Conservation (phyloP, 2,888 invertebrate genomes). For the Tenthredo scrophulariae region DNA sequence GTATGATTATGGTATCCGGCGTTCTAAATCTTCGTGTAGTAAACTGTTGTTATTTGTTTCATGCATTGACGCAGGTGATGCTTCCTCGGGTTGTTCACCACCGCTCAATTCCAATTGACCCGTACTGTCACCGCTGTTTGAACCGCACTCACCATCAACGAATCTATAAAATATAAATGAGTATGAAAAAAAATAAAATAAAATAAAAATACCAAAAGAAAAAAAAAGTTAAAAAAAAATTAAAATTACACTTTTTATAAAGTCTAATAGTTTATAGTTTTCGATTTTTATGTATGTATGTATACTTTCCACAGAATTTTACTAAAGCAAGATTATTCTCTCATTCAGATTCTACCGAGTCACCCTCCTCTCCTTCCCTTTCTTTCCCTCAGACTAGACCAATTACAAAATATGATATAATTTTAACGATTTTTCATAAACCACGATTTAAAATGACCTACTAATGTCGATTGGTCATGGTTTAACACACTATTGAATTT, state of each 20-base stretch:
- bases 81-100: conserved; percentile 74
- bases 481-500: background rate
- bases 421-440: background rate
- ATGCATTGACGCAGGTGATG: conserved; percentile 74
- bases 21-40: conserved; percentile 81
- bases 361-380: no score
- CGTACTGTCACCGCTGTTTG: conserved; percentile 75
- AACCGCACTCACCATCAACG: conserved; percentile 76
- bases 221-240: no score
- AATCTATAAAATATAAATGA: conserved; percentile 68
- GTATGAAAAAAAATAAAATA: background rate
- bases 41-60: conserved; percentile 81
- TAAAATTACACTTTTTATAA: no score
- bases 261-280: no score
- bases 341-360: no score
- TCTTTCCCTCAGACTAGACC: no score
- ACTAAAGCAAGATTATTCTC: no score
- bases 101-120: conserved; percentile 75
- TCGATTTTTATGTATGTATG: no score
- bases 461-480: background rate
- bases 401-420: no score
- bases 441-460: background rate
- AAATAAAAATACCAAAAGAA: background rate
- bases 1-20: conserved; percentile 72
- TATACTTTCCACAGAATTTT: no score